phyloP scores from a whole-genome alignment of 2,888 invertebrate species.

The Therioaphis trifolii region DNA sequence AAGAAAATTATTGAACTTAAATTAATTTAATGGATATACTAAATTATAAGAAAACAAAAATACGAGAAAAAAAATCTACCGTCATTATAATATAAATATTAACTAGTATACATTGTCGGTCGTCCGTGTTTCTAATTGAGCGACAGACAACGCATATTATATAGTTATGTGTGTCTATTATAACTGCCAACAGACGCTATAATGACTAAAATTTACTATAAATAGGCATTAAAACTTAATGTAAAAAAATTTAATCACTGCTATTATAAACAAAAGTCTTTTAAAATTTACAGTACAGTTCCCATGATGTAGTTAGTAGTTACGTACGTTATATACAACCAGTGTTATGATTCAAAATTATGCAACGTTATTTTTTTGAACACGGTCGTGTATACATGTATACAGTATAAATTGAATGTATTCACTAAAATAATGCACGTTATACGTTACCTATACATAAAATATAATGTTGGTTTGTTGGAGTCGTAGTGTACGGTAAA shows the following conservation, averaged over 20 bases:
- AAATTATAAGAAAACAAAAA: not conserved
- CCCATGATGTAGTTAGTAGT: too few species aligned
- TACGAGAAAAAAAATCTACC: slow-evolving; percentile 2
- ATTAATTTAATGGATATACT: not conserved
- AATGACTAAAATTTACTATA: too few species aligned
- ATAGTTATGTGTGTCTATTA: too few species aligned
- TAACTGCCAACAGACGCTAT: too few species aligned
- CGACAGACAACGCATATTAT: too few species aligned
- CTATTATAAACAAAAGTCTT: too few species aligned
- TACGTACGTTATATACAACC: too few species aligned
- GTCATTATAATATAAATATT: not conserved
- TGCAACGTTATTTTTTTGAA: too few species aligned
- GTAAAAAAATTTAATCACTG: too few species aligned
- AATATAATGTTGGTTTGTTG: not conserved
- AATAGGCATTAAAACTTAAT: too few species aligned
- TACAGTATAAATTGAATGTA: not conserved
- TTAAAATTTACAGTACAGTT: too few species aligned
- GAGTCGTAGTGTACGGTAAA: not conserved
- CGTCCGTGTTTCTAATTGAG: not conserved
- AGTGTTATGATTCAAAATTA: too few species aligned
- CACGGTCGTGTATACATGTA: not conserved
- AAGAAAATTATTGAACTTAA: not conserved
- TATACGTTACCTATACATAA: not conserved
- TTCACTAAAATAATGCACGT: not conserved
- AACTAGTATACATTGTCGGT: not conserved